phyloP scores from a whole-genome alignment of 2,113 vertebrate genomes.

The Upupa epops region DNA sequence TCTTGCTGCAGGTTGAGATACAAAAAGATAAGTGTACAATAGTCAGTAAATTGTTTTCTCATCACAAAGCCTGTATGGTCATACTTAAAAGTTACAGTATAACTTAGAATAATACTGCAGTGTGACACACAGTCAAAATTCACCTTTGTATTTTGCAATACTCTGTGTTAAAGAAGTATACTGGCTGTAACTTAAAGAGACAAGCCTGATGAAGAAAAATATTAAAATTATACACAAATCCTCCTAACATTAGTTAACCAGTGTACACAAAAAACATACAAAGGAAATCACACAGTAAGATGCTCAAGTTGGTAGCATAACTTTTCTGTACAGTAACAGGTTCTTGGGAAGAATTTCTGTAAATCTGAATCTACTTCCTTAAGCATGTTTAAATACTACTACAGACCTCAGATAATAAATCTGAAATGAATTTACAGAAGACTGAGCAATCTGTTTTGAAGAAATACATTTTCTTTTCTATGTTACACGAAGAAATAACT shows the following conservation, averaged over 20 bases:
- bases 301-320: neutral
- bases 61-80: neutral
- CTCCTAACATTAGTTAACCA: neutral
- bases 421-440: neutral
- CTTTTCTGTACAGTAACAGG: neutral
- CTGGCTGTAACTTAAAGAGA: neutral
- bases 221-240: neutral
- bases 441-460: neutral
- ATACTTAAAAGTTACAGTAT: constrained; percentile 5
- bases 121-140: neutral
- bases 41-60: neutral
- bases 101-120: neutral
- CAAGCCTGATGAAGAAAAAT: neutral
- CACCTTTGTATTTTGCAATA: neutral
- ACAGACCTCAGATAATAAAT: neutral
- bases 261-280: neutral
- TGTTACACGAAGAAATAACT: neutral
- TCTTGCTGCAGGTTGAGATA: neutral
- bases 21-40: neutral
- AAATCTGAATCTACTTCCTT: neutral
- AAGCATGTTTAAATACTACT: neutral
- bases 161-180: neutral
- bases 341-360: neutral
- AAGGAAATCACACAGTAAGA: neutral
- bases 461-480: neutral